Evolutionary conservation across 2,113 vertebrate species (phyloP), one percentile per base, ranked within the genome.

Genomic region (Emydura subglobosa): DNA sequence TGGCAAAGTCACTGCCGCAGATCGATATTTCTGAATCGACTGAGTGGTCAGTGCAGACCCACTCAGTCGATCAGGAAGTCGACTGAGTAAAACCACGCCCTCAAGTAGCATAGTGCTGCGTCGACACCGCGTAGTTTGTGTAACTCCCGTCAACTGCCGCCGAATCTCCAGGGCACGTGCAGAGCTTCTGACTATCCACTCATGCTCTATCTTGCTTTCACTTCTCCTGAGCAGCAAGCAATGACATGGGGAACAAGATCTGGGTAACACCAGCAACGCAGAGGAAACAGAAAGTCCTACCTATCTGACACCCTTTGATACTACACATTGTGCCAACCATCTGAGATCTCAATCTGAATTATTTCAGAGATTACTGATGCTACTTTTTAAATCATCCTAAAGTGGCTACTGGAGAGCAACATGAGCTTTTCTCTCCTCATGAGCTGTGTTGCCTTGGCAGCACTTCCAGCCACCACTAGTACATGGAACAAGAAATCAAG

Each of bases 401-500:
- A 94, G 57, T 12, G 47, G 54, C 82, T 68, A 5, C 19, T 9
- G 44, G 22, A 65, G 5, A 84, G 61, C 25, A 87, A 87, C 2
- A 80, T 44, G n/a, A 72, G 84, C 83, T 13, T 51, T 0, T 42
- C 13, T 14, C 0, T 0, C 79, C 51, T 49, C 24, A 81, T 53
- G 7, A 86, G 5, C 5, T 16, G 0, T 51, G 42, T 59, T 85
- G 61, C 53, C 61, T 76, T 76, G 47, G 68, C 31, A 94, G 86
- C 57, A 81, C 39, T 80, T 59, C 39, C 6, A 42, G 53, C n/a
- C 83, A 72, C 14, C 57, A 59, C 44, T 11, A 42, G 55, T 47
- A 74, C 1, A 5, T 0, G 0, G 51, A 92, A 5, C 1, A 3
- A 74, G 50, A 55, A 39, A 83, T 0, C 17, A 90, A 83, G 17